A percentile compares a stretch with the other conserved stretches of the same genome.
Evolutionary conservation across 2,797 vertebrate genomes (phyloP).

Genomic region (Limosa lapponica): DNA sequence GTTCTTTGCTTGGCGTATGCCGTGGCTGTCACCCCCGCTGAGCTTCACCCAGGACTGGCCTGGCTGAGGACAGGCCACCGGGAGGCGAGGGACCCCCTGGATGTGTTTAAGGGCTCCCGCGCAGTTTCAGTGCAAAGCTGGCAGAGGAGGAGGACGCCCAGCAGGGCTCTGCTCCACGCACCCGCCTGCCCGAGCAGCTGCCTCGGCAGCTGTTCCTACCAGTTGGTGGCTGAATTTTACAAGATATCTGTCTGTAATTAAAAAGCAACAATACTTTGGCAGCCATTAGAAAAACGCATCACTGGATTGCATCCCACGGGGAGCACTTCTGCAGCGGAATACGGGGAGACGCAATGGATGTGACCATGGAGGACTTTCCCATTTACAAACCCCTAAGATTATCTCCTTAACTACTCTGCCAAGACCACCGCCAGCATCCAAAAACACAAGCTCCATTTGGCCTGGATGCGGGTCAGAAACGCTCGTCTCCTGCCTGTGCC

Average conservation of each 20-base stretch:
- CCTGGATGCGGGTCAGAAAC: not conserved
- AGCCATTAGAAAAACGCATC: not conserved
- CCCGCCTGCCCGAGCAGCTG: slow-evolving; percentile 34
- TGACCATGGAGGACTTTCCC: rapidly evolving
- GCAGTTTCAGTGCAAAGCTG: not conserved
- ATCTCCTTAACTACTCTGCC: not conserved
- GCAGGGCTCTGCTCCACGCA: not conserved
- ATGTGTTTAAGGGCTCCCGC: rapidly evolving
- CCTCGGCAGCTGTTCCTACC: slow-evolving; percentile 58
- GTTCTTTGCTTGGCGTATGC: not conserved
- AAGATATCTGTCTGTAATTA: slow-evolving; percentile 49
- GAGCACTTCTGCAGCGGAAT: not conserved
- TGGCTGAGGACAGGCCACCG: not conserved
- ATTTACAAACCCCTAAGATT: not conserved
- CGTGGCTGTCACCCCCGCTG: not conserved
- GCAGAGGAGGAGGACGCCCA: not conserved
- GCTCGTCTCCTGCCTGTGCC: not conserved
- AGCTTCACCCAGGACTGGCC: not conserved
- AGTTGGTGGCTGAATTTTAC: slow-evolving; percentile 58
- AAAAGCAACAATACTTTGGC: slow-evolving; percentile 42
- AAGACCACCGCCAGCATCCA: not conserved
- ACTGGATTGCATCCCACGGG: not conserved
- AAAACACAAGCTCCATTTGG: not conserved
- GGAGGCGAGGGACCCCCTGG: not conserved
- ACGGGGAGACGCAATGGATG: rapidly evolving